Percentiles rank a stretch among this genome's conserved stretches.
These are phyloP conservation scores for Amphipyra tragopoginis DNA, from an alignment of 2,888 invertebrate species.

Conservation along the genomic window DNA sequence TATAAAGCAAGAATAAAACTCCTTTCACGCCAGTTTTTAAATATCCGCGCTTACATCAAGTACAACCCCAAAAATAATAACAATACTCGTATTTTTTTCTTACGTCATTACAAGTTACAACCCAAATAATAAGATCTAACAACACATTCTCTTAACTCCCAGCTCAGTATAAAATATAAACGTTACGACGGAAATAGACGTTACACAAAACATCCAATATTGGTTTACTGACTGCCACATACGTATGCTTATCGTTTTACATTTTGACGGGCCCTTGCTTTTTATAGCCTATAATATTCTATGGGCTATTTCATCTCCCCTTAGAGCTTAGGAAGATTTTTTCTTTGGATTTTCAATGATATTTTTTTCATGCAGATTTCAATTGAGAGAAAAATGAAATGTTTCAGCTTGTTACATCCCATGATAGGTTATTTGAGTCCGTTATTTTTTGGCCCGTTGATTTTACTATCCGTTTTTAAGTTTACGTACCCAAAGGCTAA, in stretches of 20 bases:
- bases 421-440: not conserved
- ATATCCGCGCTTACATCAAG: too few relatives aligned
- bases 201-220: constrained; percentile 50
- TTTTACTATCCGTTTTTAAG: constrained; percentile 6
- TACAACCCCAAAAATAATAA: not conserved
- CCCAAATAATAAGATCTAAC: constrained; percentile 15
- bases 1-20: too few relatives aligned
- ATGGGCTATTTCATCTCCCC: constrained; percentile 36
- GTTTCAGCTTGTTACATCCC: not conserved
- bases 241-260: constrained; percentile 47
- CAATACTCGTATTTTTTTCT: not conserved
- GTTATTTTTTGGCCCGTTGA: not conserved
- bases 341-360: constrained; percentile 11
- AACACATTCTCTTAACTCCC: constrained; percentile 11
- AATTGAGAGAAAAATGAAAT: constrained; percentile 10
- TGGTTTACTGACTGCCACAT: constrained; percentile 45
- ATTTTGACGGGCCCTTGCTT: constrained; percentile 48
- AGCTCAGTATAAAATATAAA: constrained; percentile 9
- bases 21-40: too few relatives aligned
- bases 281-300: constrained; percentile 51
- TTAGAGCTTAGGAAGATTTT: constrained; percentile 20
- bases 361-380: constrained; percentile 22
- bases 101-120: constrained; percentile 8
- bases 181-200: constrained; percentile 34
- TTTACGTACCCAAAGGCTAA: too few relatives aligned